Conservation (phyloP, 2,888 invertebrate genomes). For the Ceraclea dissimilis region DNA sequence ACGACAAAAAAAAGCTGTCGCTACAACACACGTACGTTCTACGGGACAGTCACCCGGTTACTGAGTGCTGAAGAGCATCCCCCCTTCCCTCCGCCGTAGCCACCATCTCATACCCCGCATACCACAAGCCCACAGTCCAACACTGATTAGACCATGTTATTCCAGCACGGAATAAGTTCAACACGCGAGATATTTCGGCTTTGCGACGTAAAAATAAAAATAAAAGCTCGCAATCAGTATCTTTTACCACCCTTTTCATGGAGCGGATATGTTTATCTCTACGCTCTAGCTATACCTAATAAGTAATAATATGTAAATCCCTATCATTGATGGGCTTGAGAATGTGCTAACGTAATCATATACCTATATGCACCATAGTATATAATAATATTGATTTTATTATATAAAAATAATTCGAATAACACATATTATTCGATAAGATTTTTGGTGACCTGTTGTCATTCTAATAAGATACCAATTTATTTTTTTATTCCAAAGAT, state of each 20-base stretch:
- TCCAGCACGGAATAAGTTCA: slow-evolving; percentile 13
- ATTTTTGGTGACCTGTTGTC: too few relatives aligned
- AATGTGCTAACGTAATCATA: too few relatives aligned
- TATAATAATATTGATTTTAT: too few relatives aligned
- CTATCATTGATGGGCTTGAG: too few relatives aligned
- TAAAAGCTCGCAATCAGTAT: slow-evolving; percentile 9
- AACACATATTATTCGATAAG: too few relatives aligned
- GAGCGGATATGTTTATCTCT: too few relatives aligned
- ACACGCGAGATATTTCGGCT: slow-evolving; percentile 14
- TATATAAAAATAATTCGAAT: too few relatives aligned
- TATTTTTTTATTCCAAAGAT: too few relatives aligned
- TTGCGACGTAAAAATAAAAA: slow-evolving; percentile 4
- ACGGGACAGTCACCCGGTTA: slow-evolving; percentile 24
- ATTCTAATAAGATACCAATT: too few relatives aligned
- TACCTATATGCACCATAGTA: too few relatives aligned
- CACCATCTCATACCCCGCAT: slow-evolving; percentile 27
- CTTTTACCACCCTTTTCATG: not conserved
- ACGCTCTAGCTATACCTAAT: too few relatives aligned
- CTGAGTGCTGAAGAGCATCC: slow-evolving; percentile 11
- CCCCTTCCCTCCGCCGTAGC: slow-evolving; percentile 37
- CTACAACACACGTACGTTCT: slow-evolving; percentile 11
- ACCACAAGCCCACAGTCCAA: slow-evolving; percentile 26
- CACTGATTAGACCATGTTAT: slow-evolving; percentile 22
- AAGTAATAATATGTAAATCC: too few relatives aligned
- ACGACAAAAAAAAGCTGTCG: not conserved